Conservation (phyloP, 1,140 invertebrate genomes). For the Trypoxylus dichotomus region DNA sequence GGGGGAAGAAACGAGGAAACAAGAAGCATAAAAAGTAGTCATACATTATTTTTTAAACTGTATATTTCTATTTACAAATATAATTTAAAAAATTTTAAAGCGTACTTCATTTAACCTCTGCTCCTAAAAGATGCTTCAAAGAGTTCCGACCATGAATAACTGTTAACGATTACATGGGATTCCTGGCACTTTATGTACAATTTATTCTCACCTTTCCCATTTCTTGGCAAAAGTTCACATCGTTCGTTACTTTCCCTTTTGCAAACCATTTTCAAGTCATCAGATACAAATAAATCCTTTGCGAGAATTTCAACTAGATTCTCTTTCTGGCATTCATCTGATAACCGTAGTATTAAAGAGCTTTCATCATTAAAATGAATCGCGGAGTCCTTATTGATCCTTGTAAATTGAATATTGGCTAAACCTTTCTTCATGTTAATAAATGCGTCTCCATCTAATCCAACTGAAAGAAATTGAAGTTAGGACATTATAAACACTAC, state of each 20-base stretch:
- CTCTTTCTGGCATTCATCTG: constrained; percentile 39
- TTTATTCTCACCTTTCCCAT: neutral
- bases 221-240: constrained; percentile 30
- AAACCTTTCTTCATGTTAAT: constrained; percentile 35
- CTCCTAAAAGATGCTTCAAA: constrained; percentile 32
- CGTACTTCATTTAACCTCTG: neutral
- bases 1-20: constrained; percentile 49
- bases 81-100: neutral
- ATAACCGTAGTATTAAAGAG: constrained; percentile 37
- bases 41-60: neutral
- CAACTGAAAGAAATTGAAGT: constrained; percentile 38
- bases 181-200: constrained; percentile 36
- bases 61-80: neutral
- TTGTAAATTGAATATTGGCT: constrained; percentile 42
- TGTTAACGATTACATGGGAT: constrained; percentile 34
- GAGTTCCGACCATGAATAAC: constrained; percentile 40
- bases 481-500: no score
- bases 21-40: constrained; percentile 1
- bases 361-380: constrained; percentile 35
- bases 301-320: constrained; percentile 37
- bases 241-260: constrained; percentile 28
- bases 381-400: constrained; percentile 37
- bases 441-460: constrained; percentile 41
- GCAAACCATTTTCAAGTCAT: neutral
- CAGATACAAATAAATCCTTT: constrained; percentile 30